Evolutionary conservation across 2,113 vertebrate genomes (phyloP), one percentile per base, ranked within the genome.

Genomic region (Dascyllus trimaculatus): DNA sequence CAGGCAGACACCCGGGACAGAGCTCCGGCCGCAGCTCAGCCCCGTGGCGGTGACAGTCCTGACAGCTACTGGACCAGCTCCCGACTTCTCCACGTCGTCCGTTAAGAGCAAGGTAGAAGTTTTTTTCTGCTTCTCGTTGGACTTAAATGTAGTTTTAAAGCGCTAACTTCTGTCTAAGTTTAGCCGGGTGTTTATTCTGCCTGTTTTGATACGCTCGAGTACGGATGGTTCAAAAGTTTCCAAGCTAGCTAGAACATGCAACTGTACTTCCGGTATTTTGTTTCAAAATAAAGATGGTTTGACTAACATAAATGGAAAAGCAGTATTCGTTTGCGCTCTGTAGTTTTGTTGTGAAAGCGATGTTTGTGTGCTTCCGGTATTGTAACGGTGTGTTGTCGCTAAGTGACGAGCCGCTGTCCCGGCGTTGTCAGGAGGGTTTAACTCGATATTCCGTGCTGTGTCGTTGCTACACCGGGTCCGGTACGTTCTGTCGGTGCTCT

Each of bases 91-190:
- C 63, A 7, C n/a, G 54, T 52, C 57, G 32, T 61, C 69, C 43
- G 2, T 66, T 43, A 5, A 29, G 18, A 75, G 14, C 73, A 90
- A 91, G 91, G 92, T 92, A 88, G 3, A 58, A 15, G 6, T 6
- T 54, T 24, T 25, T 4, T 54, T 70, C 51, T 32, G 21, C 5
- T 46, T 75, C 26, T 35, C 45, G 6, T 40, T 0, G 14, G 13
- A 49, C 3, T 67, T 22, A n/a, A 0, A 2, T 21, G 0, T 1
- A 21, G 22, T 71, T 89, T 67, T 21, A 9, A 25, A 25, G 53
- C 13, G 35, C 8, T 61, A 1, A 1, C 1, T 56, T n/a, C 4
- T 1, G 13, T 15, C 10, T 35, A 80, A 88, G 43, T 80, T 86
- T 73, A 18, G 53, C 29, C 13, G 21, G 24, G 19, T 71, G 11